Conservation (phyloP, 2,113 vertebrate species). For the Odontophorus gujanensis region DNA sequence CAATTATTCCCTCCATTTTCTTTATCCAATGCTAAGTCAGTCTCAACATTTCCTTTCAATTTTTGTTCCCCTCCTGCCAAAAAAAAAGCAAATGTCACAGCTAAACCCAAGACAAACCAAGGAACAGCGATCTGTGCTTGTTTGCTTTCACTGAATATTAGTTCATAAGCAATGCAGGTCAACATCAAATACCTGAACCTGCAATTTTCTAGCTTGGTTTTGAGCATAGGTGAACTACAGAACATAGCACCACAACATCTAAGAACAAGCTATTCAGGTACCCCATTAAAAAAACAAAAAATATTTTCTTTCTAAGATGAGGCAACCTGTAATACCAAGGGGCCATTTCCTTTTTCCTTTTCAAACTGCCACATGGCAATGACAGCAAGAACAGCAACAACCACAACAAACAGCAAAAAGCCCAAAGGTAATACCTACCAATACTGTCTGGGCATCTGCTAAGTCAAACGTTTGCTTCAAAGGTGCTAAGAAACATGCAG, state of each 20-base stretch:
- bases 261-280: background rate
- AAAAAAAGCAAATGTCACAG: background rate
- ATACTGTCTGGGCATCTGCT: slow-evolving; percentile 93
- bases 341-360: background rate
- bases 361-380: background rate
- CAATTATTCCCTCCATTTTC: background rate
- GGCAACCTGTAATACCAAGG: background rate
- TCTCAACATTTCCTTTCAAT: background rate
- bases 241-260: background rate
- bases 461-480: slow-evolving; percentile 97
- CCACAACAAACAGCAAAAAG: background rate
- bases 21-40: background rate
- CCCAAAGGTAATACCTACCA: slow-evolving; percentile 79
- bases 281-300: background rate
- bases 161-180: background rate
- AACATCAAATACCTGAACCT: background rate
- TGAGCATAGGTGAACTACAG: background rate
- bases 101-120: background rate
- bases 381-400: background rate
- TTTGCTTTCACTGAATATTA: background rate
- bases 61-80: background rate
- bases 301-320: background rate
- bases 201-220: background rate
- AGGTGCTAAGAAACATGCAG: slow-evolving; percentile 96
- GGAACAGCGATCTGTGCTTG: background rate